Conservation (phyloP, 2,888 invertebrate genomes). For the Cinara cedri region DNA sequence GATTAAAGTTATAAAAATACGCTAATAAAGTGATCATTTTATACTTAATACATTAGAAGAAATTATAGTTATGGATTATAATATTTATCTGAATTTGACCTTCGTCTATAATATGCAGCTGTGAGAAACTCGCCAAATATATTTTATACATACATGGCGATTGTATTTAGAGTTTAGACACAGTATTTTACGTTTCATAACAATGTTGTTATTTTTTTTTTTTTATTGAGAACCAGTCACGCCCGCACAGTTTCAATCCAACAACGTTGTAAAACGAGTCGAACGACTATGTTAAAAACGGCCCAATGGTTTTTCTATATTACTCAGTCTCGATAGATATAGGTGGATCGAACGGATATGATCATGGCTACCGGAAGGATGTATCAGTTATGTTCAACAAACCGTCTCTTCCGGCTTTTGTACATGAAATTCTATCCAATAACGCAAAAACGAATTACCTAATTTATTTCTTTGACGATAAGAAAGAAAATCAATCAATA, state of each 20-base stretch:
- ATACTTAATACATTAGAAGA: not conserved
- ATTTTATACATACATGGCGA: conserved; percentile 39
- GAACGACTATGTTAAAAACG: conserved; percentile 42
- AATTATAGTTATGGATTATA: conserved; percentile 26
- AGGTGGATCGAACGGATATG: conserved; percentile 53
- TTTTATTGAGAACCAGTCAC: conserved; percentile 53
- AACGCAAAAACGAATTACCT: conserved; percentile 25
- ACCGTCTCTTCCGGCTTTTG: conserved; percentile 55
- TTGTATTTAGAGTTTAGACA: conserved; percentile 26
- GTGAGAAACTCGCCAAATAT: conserved; percentile 48
- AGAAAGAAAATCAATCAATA: conserved; percentile 20
- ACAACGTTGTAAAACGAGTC: conserved; percentile 49
- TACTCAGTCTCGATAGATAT: conserved; percentile 10
- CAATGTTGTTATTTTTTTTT: conserved; percentile 24
- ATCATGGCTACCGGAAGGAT: conserved; percentile 56
- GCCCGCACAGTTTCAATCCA: conserved; percentile 54
- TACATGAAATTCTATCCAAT: conserved; percentile 35
- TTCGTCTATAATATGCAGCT: conserved; percentile 25
- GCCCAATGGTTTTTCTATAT: conserved; percentile 41
- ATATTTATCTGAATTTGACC: conserved; percentile 21
- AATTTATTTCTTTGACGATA: conserved; percentile 34
- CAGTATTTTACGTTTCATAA: conserved; percentile 49
- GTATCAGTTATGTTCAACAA: conserved; percentile 51
- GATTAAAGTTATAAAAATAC: too few relatives aligned
- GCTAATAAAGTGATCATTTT: too few relatives aligned